Percentiles rank a stretch among this genome's conserved stretches.
These are phyloP conservation scores for Drosophila baimaii DNA, from an alignment of 1,140 invertebrate genomes.

Conservation along the genomic window DNA sequence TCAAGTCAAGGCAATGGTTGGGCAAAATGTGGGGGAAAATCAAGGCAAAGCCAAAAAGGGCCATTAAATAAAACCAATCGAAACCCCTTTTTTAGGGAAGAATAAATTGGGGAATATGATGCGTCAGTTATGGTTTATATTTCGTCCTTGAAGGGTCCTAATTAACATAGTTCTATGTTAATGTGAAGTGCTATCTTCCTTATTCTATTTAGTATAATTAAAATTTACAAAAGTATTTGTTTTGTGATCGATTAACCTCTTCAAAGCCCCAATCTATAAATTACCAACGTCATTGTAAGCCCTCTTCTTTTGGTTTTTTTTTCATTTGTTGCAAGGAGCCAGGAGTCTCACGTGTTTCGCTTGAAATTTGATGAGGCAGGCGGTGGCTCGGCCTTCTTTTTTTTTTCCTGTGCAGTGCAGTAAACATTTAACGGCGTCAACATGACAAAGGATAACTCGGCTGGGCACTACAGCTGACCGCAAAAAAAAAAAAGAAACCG, in stretches of 20 bases:
- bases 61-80: too few relatives aligned
- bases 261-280: conserved; percentile 4
- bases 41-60: conserved; percentile 43
- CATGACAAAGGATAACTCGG: conserved; percentile 59
- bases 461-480: conserved; percentile 18
- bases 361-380: conserved; percentile 64
- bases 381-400: not conserved
- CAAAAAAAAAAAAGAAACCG: conserved; percentile 22
- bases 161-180: not conserved
- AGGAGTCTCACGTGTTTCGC: conserved; percentile 42
- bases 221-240: not conserved
- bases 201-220: too few relatives aligned
- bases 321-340: not conserved
- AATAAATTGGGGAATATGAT: too few relatives aligned
- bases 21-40: conserved; percentile 16
- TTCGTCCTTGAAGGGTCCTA: too few relatives aligned
- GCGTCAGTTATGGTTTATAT: not conserved
- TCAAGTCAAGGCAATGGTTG: conserved; percentile 4
- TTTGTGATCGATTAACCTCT: not conserved
- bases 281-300: not conserved
- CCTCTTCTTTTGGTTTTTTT: not conserved
- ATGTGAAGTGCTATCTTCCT: too few relatives aligned
- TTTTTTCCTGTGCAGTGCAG: conserved; percentile 13
- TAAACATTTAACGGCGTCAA: conserved; percentile 71
- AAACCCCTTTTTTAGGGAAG: not conserved